Base-by-base conservation (phyloP, 2,797 vertebrate genomes). In the Gambelia wislizenii region DNA sequence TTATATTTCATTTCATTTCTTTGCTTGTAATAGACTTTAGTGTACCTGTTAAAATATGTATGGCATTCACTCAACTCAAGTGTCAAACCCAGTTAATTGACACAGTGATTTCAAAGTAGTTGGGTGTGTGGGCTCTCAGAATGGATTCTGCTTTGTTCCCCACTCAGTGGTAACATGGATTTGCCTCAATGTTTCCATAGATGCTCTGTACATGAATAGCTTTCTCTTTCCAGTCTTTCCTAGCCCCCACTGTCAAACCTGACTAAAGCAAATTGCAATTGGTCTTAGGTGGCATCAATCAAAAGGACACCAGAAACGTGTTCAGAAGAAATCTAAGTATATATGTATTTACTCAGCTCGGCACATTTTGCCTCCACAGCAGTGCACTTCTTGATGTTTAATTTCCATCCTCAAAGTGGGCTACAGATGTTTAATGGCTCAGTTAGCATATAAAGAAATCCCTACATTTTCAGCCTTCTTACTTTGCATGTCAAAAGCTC, bases 321-420 rank as follows among this genome's bases (percentile, higher is more conserved):
- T 76, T 30, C 22, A 22, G 75, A 76, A 76, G 42, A 76, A 13
- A 76, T 47, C 22, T 47, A 76, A 47, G 75, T 36, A 54, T 79
- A n/a, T 79, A 33, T 22, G 18, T 52, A 36, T 79, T 79, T 79
- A 79, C 52, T 79, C 49, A 52, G 49, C 49, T n/a, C 77, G 22
- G 20, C 77, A 20, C 75, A 75, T 42, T 85, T 69, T 85, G 42
- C 42, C 22, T 18, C 14, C 3, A 0, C 47, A 30, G 52, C 44
- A 52, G n/a, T 74, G 25, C 36, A 22, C 39, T 59, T 64, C 64
- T 75, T 10, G 52, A 0, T 52, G 20, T 79, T 91, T 4, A 36
- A 83, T 89, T 91, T 92, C 14, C 52, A 7, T 87, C 5, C 76
- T 88, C 77, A 82, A 70, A 89, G 92, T 83, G 16, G 16, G 59